phyloP scores from a whole-genome alignment of 2,888 invertebrate species.

The Idaea straminata region DNA sequence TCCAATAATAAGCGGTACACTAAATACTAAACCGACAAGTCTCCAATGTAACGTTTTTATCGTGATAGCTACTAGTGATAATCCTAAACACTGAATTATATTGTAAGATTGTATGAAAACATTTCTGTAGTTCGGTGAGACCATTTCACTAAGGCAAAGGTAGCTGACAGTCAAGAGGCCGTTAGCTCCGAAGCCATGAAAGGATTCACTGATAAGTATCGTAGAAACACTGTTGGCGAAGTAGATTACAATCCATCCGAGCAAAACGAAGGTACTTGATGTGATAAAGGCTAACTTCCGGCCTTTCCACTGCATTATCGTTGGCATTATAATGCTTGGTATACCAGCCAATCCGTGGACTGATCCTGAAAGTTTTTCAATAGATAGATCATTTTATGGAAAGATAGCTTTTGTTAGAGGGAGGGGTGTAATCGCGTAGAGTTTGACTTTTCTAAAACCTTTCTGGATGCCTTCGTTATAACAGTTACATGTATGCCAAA shows the following conservation, averaged over 20 bases:
- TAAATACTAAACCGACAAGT: conserved; percentile 25
- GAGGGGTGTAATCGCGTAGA: too few relatives aligned
- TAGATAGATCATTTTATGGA: neutral
- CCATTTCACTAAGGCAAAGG: conserved; percentile 31
- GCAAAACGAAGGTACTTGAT: conserved; percentile 26
- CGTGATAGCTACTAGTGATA: conserved; percentile 21
- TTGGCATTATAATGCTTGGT: conserved; percentile 29
- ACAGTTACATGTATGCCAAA: too few relatives aligned
- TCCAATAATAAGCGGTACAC: conserved; percentile 15
- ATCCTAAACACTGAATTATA: conserved; percentile 23
- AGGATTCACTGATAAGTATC: conserved; percentile 29
- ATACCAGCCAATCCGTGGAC: conserved; percentile 34
- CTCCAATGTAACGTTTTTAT: conserved; percentile 31
- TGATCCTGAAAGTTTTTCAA: conserved; percentile 26
- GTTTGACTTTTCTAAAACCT: too few relatives aligned
- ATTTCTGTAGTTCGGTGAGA: conserved; percentile 27
- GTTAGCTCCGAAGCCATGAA: conserved; percentile 30
- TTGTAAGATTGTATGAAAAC: conserved; percentile 22
- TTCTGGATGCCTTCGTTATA: too few relatives aligned
- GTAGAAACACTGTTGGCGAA: conserved; percentile 14
- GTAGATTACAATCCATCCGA: conserved; percentile 28
- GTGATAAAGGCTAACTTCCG: conserved; percentile 29
- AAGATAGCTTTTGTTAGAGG: too few relatives aligned
- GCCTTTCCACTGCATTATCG: conserved; percentile 33
- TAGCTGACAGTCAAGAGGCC: conserved; percentile 26